Base-by-base conservation (phyloP, 2,888 invertebrate genomes). In the Athalia cordata region DNA sequence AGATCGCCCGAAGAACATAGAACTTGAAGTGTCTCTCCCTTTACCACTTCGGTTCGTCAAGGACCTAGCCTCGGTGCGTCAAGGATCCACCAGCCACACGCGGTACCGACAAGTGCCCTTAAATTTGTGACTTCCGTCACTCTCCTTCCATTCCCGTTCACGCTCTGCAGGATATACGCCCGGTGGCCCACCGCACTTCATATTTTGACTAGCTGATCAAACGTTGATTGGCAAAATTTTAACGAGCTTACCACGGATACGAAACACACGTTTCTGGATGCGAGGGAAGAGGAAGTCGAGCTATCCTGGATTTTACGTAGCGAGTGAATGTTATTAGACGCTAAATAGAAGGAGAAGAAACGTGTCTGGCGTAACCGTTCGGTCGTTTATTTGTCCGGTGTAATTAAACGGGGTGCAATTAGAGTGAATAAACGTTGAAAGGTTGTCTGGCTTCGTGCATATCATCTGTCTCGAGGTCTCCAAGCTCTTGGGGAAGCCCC, bases 381-480 rank as follows among this genome's bases (percentile, higher is more conserved):
- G 29, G 29, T 29, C 29, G 29, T 29, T 29, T 77, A 70, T 70
- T 74, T 55, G 70, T 74, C 61, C 47, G 67, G 64, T n/a, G 78
- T 79, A 79, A 83, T 84, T 81, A 84, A 85, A 80, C 80, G 75
- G 6, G 6, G 77, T 49, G 49, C 82, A 83, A 83, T 85, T 83
- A 82, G 79, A 78, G 77, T 78, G 79, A 81, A 83, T 80, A 80
- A 81, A 84, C 81, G 79, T 70, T 76, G 45, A 59, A 80, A 79
- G 77, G 68, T 81, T 79, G 80, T 82, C 67, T 65, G 83, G 83
- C 84, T 84, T 84, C 82, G 68, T 72, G 78, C 81, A 79, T 79
- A 80, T 80, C 81, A 80, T 79, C 80, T 79, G 78, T 80, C 78
- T 72, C 61, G 64, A 47, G 75, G 47, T 15, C 49, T 75, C 8